phyloP scores from a whole-genome alignment of 2,888 invertebrate genomes.

The Ariolimax columbianus region DNA sequence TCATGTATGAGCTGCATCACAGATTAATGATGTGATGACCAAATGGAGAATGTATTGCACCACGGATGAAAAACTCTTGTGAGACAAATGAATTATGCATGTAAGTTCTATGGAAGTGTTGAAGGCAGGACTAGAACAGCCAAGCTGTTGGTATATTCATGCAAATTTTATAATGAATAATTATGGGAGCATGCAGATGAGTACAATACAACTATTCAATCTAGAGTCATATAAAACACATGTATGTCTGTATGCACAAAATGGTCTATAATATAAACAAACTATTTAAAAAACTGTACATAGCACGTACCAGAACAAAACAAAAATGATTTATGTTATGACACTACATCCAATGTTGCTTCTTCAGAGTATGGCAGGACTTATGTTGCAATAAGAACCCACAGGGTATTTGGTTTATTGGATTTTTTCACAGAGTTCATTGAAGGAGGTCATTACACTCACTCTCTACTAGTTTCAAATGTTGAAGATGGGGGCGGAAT shows the following conservation, averaged over 20 bases:
- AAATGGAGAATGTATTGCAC: background rate
- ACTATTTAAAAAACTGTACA: background rate
- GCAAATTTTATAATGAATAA: background rate
- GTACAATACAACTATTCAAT: background rate
- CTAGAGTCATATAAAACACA: background rate
- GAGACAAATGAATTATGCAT: background rate
- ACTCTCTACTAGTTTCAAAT: background rate
- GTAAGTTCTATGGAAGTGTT: background rate
- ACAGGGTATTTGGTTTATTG: slow-evolving; percentile 17
- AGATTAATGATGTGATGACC: background rate
- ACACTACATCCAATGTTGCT: slow-evolving; percentile 2
- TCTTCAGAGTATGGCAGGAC: slow-evolving; percentile 36
- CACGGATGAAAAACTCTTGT: background rate
- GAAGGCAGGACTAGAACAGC: background rate
- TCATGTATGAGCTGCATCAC: background rate
- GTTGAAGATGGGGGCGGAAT: too few relatives aligned
- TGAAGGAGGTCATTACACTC: slow-evolving; percentile 21
- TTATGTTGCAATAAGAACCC: slow-evolving; percentile 43
- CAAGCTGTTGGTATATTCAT: background rate
- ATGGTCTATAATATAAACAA: background rate
- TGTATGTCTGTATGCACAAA: background rate
- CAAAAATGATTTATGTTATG: background rate
- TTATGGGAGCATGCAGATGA: background rate
- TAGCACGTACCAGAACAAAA: background rate
- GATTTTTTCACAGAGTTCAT: slow-evolving; percentile 14